Percentiles rank a stretch among this genome's conserved stretches.
Conservation (phyloP, 2,113 vertebrate genomes). For the Kryptolebias marmoratus region DNA sequence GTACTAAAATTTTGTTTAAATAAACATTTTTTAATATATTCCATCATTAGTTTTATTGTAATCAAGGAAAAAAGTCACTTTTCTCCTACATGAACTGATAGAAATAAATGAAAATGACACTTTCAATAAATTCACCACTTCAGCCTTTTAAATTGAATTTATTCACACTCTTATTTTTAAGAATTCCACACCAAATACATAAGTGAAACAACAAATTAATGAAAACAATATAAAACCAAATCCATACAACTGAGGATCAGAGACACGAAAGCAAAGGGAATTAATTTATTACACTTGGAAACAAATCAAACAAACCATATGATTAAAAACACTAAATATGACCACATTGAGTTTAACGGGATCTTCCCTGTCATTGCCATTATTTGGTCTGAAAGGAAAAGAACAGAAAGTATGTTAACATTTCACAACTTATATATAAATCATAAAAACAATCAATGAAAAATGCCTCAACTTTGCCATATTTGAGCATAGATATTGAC, state of each 20-base stretch:
- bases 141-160: background rate
- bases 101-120: background rate
- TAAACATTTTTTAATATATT: too few species aligned
- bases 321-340: background rate
- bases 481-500: background rate
- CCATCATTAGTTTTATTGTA: background rate
- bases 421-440: background rate
- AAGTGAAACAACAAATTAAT: background rate
- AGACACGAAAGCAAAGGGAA: background rate
- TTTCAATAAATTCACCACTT: background rate
- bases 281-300: background rate
- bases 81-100: background rate
- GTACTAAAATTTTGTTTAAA: background rate
- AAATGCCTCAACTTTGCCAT: background rate
- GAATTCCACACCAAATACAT: background rate
- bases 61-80: too few species aligned
- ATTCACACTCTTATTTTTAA: background rate
- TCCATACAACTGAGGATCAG: background rate
- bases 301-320: background rate
- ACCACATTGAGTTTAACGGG: background rate
- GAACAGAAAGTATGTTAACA: background rate
- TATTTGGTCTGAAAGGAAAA: conserved; percentile 55
- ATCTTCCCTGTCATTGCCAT: background rate
- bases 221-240: background rate
- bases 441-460: background rate